phyloP scores from a whole-genome alignment of 2,797 vertebrate genomes.

The Poeciliopsis paucimaculata region DNA sequence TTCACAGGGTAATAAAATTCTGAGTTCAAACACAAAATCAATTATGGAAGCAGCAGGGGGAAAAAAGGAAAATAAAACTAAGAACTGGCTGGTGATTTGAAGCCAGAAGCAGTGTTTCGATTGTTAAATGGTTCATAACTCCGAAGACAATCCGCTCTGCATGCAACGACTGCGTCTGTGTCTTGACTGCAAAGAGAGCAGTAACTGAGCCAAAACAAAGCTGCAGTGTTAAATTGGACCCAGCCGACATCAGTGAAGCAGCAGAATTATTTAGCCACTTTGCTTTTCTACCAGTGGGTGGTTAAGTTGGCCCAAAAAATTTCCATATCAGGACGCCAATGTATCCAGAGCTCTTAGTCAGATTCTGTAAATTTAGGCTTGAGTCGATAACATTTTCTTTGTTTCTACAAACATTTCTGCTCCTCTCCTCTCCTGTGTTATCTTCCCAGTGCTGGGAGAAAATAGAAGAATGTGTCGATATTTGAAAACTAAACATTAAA shows the following conservation, averaged over 20 bases:
- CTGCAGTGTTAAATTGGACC: slow-evolving; percentile 38
- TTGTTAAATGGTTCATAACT: slow-evolving; percentile 60
- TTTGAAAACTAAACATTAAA: background rate
- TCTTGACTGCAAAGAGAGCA: slow-evolving; percentile 39
- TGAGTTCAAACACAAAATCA: slow-evolving; percentile 48
- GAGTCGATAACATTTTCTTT: background rate
- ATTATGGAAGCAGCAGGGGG: slow-evolving; percentile 23
- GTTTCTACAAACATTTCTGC: background rate
- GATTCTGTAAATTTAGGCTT: background rate
- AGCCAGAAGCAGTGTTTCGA: slow-evolving; percentile 25
- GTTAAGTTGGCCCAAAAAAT: background rate
- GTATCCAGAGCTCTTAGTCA: background rate
- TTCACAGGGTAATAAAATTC: slow-evolving; percentile 47
- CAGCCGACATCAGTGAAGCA: slow-evolving; percentile 18
- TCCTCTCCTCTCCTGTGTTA: background rate
- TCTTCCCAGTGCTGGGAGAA: background rate
- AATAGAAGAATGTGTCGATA: background rate
- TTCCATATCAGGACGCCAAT: background rate
- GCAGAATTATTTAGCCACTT: slow-evolving; percentile 18
- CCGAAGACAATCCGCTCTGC: slow-evolving; percentile 33
- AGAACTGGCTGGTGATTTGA: slow-evolving; percentile 34
- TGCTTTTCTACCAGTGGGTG: background rate
- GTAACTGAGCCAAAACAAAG: slow-evolving; percentile 38
- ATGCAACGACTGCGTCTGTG: slow-evolving; percentile 28
- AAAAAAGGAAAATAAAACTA: slow-evolving; percentile 9